A percentile compares a stretch with the other conserved stretches of the same genome.
phyloP scores from a whole-genome alignment of 1,140 invertebrate species.

The Drosophila yakuba region DNA sequence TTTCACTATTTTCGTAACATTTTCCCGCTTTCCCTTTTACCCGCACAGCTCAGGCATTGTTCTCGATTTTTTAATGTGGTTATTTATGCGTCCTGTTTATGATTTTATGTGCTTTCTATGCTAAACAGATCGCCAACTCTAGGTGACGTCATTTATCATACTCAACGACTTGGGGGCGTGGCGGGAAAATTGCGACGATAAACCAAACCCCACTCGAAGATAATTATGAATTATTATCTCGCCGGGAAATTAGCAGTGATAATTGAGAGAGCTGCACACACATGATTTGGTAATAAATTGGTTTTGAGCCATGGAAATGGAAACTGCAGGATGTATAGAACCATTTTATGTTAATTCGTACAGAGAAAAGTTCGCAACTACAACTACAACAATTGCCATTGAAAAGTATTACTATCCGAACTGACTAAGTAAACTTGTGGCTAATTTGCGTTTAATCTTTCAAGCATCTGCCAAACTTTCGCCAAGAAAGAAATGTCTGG shows the following conservation, averaged over 20 bases:
- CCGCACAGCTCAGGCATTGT: conserved; percentile 24
- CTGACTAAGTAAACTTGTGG: conserved; percentile 22
- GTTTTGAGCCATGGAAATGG: not conserved
- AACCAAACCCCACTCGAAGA: conserved; percentile 13
- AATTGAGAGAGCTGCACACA: conserved; percentile 8
- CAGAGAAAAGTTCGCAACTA: too few relatives aligned
- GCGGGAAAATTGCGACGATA: conserved; percentile 7
- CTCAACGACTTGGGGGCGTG: conserved; percentile 43
- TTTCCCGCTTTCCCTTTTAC: conserved; percentile 13
- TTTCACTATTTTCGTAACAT: conserved; percentile 78
- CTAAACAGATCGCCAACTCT: conserved; percentile 56
- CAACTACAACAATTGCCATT: not conserved
- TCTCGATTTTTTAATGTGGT: conserved; percentile 71
- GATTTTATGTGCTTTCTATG: conserved; percentile 81
- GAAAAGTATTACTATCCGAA: not conserved
- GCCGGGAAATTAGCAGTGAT: not conserved
- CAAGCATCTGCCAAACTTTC: conserved; percentile 32
- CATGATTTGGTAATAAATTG: conserved; percentile 13
- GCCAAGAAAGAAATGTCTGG: conserved; percentile 10
- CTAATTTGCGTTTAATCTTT: conserved; percentile 46
- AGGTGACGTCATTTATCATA: conserved; percentile 79
- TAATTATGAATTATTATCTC: conserved; percentile 46
- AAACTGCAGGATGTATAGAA: too few relatives aligned
- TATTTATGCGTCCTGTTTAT: conserved; percentile 73
- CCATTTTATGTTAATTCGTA: too few relatives aligned